Evolutionary conservation across 2,113 vertebrate species (phyloP).

Genomic region (Delphinapterus leucas): DNA sequence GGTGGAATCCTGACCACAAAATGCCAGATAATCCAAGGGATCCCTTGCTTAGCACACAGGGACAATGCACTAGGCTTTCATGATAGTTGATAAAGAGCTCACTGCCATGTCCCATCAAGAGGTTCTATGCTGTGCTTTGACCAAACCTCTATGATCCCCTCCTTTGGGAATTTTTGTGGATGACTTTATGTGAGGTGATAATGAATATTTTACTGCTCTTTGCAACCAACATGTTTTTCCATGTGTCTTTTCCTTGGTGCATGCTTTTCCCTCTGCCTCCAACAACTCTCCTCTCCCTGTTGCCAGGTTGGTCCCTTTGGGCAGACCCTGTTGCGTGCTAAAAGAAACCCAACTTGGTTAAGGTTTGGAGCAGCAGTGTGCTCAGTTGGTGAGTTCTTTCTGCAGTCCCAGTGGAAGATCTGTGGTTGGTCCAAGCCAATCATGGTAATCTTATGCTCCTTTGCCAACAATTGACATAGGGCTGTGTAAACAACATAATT

Average conservation of each 20-base stretch:
- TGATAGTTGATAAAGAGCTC: not conserved
- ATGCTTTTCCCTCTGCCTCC: not conserved
- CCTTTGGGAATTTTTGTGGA: not conserved
- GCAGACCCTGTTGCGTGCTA: not conserved
- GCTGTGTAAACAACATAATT: fast-evolving
- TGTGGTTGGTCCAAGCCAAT: not conserved
- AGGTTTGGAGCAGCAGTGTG: not conserved
- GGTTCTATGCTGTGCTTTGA: not conserved
- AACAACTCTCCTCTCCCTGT: not conserved
- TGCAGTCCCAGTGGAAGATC: not conserved
- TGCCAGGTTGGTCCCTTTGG: not conserved
- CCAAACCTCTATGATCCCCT: not conserved
- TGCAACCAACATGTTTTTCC: no score
- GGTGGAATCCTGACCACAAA: not conserved
- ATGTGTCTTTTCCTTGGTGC: no score
- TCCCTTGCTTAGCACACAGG: not conserved
- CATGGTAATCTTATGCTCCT: not conserved
- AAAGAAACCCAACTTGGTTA: not conserved
- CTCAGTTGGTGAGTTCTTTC: not conserved
- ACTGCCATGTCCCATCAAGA: not conserved
- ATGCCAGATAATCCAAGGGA: no score
- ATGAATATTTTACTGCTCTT: no score
- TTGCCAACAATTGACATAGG: not conserved
- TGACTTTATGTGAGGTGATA: not conserved
- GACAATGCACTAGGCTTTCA: not conserved